Base-by-base conservation (phyloP, 1,140 invertebrate species). In the Augochlora pura region DNA sequence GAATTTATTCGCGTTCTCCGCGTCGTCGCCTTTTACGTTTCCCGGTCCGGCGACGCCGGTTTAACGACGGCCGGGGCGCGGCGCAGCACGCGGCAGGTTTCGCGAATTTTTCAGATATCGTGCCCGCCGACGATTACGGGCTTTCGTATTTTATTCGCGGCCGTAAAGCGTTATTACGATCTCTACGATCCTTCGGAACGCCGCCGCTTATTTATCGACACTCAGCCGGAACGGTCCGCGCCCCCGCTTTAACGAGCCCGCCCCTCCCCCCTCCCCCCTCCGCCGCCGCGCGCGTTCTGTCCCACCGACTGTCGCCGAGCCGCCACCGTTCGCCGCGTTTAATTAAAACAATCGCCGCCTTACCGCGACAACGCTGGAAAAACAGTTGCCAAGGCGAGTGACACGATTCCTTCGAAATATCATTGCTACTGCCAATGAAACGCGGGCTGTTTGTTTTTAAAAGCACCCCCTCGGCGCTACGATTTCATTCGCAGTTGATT, bases 91-190 rank as follows among this genome's bases (percentile, higher is more conserved):
- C 32, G 14, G 27, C 12, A 6, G 60, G 9, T 63, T 18, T 27
- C 62, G 62, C 62, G 38, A 65, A 65, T 65, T 65, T 65, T 65
- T 65, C 63, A 42, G 63, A 65, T 65, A 65, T 42, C 38, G 63
- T 42, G 38, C 21, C 21, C 63, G 18, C 3, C 38, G 9, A 65
- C 39, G 63, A 65, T 65, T 39, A 65, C 38, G n/a, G 38, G 63
- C 8, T 65, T 23, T 42, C 63, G 63, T 42, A 14, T 32, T 65
- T 65, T 65, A 65, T 42, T 65, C 63, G 63, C 63, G 63, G 6
- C 63, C 63, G 63, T 65, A 42, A 65, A 65, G 21, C 63, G 38
- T 65, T 65, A 65, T 65, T 65, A 65, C 63, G 63, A 23, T 42
- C 42, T 23, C 63, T 65, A 42, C 63, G 63, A 65, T 64, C 62